Percentiles rank a stretch among this genome's conserved stretches.
phyloP scores from a whole-genome alignment of 2,113 vertebrate species.

The Cavia aperea region DNA sequence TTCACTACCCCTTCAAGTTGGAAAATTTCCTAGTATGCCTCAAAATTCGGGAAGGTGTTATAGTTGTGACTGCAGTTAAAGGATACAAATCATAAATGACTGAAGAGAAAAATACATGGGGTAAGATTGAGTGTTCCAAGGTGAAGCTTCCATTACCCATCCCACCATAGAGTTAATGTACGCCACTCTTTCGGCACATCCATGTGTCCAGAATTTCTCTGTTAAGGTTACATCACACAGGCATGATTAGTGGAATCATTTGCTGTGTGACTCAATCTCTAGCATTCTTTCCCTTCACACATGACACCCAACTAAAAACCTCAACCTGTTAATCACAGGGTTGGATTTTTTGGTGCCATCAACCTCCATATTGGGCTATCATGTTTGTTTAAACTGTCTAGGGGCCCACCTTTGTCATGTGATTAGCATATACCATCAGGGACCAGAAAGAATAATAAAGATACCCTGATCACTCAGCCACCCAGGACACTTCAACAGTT shows the following conservation, averaged over 20 bases:
- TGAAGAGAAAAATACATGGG: background rate
- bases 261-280: background rate
- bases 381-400: background rate
- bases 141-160: background rate
- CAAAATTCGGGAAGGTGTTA: background rate
- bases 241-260: background rate
- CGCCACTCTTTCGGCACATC: background rate
- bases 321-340: background rate
- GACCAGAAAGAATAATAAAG: background rate
- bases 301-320: background rate
- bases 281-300: background rate
- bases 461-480: background rate
- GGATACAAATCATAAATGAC: background rate
- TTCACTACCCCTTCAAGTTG: background rate
- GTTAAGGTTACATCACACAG: background rate
- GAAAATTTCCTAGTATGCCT: background rate
- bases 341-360: background rate
- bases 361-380: background rate
- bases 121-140: background rate
- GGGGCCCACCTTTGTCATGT: background rate
- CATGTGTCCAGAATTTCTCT: background rate
- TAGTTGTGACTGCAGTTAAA: background rate
- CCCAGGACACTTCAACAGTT: conserved; percentile 1
- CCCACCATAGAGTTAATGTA: background rate
- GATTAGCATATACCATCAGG: background rate